Conservation (phyloP, 2,888 invertebrate species). For the Diachrysia chrysitis region DNA sequence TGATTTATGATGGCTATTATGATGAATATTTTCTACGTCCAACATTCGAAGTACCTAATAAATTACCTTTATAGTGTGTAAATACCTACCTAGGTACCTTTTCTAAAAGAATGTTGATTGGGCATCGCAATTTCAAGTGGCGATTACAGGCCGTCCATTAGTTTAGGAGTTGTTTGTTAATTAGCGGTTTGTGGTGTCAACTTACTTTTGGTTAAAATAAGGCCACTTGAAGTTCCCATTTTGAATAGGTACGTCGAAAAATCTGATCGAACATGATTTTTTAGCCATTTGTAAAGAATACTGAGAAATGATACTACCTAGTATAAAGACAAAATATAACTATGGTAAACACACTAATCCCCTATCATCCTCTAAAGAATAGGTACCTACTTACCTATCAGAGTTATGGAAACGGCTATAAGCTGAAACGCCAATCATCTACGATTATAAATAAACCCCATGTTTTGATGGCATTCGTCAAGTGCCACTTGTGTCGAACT, state of each 20-base stretch:
- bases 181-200: neutral
- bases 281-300: neutral
- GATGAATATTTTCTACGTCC: neutral
- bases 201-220: no score
- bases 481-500: slow-evolving; percentile 13
- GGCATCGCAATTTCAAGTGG: neutral
- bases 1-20: neutral
- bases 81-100: no score
- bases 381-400: neutral
- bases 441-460: slow-evolving; percentile 7
- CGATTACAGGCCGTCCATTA: neutral
- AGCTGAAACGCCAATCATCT: neutral
- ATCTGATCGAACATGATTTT: no score
- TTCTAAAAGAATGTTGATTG: neutral
- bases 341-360: neutral
- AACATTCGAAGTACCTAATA: neutral
- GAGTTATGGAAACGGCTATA: neutral
- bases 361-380: no score
- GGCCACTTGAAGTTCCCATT: no score
- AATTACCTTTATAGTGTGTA: neutral
- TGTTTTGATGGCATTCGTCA: slow-evolving; percentile 17
- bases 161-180: neutral
- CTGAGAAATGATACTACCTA: neutral
- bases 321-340: neutral
- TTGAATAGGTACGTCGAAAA: no score